Conservation (phyloP, 1,140 invertebrate species). For the Bombus superbus region DNA sequence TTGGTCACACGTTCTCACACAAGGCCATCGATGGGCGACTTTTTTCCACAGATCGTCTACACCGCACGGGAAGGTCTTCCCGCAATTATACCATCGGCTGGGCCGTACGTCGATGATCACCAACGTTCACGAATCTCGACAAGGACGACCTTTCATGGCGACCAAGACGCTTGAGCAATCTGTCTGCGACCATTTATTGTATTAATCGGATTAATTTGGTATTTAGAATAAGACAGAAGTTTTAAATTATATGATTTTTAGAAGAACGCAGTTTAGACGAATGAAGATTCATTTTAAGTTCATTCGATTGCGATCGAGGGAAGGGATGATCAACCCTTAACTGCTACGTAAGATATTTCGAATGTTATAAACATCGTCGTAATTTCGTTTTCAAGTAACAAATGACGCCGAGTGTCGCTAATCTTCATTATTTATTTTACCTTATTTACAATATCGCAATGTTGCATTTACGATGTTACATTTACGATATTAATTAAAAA, state of each 20-base stretch:
- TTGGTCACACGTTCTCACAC: conserved; percentile 23
- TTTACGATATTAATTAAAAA: no score
- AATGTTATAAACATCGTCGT: neutral
- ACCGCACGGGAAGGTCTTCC: conserved; percentile 77
- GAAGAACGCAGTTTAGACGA: neutral
- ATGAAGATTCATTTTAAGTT: neutral
- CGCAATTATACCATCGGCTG: conserved; percentile 79
- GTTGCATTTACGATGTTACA: no score
- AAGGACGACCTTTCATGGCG: conserved; percentile 17
- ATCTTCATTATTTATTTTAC: neutral
- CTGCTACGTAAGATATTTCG: neutral
- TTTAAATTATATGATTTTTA: neutral
- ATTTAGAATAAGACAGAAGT: neutral
- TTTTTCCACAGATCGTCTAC: conserved; percentile 76
- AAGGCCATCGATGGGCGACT: conserved; percentile 37
- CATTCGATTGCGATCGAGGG: neutral
- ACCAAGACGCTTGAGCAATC: conserved; percentile 26
- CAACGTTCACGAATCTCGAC: conserved; percentile 19
- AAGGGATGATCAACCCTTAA: neutral
- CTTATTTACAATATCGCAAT: no score
- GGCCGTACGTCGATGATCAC: conserved; percentile 70
- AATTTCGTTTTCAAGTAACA: neutral
- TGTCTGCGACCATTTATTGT: neutral
- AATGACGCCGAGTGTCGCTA: neutral
- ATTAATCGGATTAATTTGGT: neutral